These are phyloP conservation scores for Condylostylus longicornis DNA, from an alignment of 1,140 invertebrate species.

Conservation along the genomic window DNA sequence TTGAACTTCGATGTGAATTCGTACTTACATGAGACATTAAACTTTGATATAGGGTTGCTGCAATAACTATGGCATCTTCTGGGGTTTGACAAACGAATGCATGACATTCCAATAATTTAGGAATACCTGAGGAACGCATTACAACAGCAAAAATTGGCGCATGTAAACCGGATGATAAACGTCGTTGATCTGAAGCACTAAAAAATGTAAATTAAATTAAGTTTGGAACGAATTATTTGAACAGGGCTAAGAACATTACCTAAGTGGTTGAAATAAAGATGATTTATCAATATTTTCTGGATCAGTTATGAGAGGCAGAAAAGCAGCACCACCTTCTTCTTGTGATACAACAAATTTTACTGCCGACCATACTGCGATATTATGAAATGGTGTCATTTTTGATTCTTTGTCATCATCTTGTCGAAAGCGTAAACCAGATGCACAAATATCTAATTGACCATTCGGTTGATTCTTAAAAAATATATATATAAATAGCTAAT, in stretches of 20 bases:
- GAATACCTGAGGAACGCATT: slow-evolving; percentile 63
- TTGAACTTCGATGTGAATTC: slow-evolving; percentile 25
- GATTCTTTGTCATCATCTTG: slow-evolving; percentile 15
- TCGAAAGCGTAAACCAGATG: slow-evolving; percentile 45
- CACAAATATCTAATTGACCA: slow-evolving; percentile 52
- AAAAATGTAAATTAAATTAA: background rate
- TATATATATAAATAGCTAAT: too few relatives aligned
- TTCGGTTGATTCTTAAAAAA: too few relatives aligned
- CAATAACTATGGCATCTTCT: slow-evolving; percentile 79
- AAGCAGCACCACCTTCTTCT: slow-evolving; percentile 43
- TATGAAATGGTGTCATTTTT: slow-evolving; percentile 64
- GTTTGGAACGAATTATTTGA: background rate
- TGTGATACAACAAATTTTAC: slow-evolving; percentile 56
- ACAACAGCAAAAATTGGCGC: slow-evolving; percentile 81
- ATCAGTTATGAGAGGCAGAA: slow-evolving; percentile 73
- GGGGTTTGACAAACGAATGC: slow-evolving; percentile 75
- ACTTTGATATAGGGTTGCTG: slow-evolving; percentile 75
- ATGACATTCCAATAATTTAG: slow-evolving; percentile 72
- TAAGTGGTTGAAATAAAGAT: slow-evolving; percentile 41
- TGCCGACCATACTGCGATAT: slow-evolving; percentile 81
- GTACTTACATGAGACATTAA: slow-evolving; percentile 57
- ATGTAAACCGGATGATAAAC: slow-evolving; percentile 36
- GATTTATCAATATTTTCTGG: slow-evolving; percentile 61
- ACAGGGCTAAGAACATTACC: slow-evolving; percentile 10
- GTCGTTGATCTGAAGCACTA: slow-evolving; percentile 27